Conservation (phyloP, 23 tunicate genomes). For the Styela clava region DNA sequence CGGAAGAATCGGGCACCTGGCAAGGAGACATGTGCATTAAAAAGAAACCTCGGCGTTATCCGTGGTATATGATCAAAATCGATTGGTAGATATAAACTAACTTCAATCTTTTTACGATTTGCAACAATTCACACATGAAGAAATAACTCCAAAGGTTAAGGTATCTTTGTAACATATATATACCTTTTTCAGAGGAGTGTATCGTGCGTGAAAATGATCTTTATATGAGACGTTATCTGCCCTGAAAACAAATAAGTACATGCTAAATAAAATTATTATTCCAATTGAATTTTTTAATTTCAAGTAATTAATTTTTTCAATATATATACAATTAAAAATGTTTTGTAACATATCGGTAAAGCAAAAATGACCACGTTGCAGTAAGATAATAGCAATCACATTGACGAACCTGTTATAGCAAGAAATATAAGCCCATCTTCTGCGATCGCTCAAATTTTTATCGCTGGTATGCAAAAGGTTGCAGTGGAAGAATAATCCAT, state of each 20-base stretch:
- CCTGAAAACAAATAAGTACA: not conserved
- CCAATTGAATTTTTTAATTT: too few relatives aligned
- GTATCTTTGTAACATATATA: too few relatives aligned
- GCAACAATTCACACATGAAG: too few relatives aligned
- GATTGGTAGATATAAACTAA: not conserved
- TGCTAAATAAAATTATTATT: too few relatives aligned
- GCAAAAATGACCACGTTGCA: too few relatives aligned
- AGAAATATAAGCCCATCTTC: constrained; percentile 69
- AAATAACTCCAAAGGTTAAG: too few relatives aligned
- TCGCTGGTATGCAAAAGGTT: constrained; percentile 79
- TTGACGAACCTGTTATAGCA: constrained; percentile 75
- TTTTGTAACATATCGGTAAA: too few relatives aligned
- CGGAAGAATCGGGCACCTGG: constrained; percentile 70
- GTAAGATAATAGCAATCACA: too few relatives aligned
- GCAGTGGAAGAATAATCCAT: constrained; percentile 80
- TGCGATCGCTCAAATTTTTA: constrained; percentile 52
- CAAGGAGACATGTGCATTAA: not conserved
- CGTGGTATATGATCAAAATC: not conserved
- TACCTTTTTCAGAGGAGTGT: constrained; percentile 59
- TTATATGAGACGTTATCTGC: constrained; percentile 58
- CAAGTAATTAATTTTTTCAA: too few relatives aligned
- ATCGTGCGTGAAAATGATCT: constrained; percentile 65
- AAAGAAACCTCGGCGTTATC: not conserved
- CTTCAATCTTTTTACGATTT: not conserved
- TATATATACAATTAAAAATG: too few relatives aligned